Evolutionary conservation across 2,113 vertebrate species (phyloP), one percentile per base, ranked within the genome.

Genomic region (Vulpes lagopus): DNA sequence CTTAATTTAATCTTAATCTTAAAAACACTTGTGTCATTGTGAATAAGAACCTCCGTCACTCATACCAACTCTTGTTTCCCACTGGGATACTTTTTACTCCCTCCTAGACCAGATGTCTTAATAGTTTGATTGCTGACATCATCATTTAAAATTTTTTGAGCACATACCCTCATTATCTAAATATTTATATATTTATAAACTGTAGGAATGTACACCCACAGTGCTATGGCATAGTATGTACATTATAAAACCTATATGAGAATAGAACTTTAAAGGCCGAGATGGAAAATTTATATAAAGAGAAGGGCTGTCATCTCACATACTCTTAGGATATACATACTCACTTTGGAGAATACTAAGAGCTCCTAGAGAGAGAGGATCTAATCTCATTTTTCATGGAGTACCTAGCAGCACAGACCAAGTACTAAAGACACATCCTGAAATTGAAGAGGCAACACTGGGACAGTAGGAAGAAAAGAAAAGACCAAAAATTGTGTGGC

Each of bases 101-200:
- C 12, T 84, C 32, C 38, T 82, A 81, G 76, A 79, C 5, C 38
- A 86, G 20, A 38, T 57, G 30, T 84, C n/a, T 93, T 59, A 95
- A 92, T 93, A 51, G 20, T 38, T 65, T 84, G 67, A 55, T 32
- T 65, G 53, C 64, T 55, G 23, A 62, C 57, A 74, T 62, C 14
- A 92, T 57, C 23, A 71, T 81, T 94, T 49, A 59, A 93, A 57
- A 89, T 94, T 95, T 57, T 95, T 51, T 80, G 64, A 76, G 53
- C 3, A 57, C 15, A 62, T 5, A 15, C 4, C 0, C 27, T 22
- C 65, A 83, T 95, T 79, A 78, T 67, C 15, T 73, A 59, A 89
- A 73, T 62, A 92, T 43, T 89, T 84, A 64, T 32, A 51, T 69
- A 80, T 74, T 62, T 90, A 35, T 38, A 97, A 51, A 62, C 27